phyloP scores from a whole-genome alignment of 2,888 invertebrate species.

The Clusia tigrina region DNA sequence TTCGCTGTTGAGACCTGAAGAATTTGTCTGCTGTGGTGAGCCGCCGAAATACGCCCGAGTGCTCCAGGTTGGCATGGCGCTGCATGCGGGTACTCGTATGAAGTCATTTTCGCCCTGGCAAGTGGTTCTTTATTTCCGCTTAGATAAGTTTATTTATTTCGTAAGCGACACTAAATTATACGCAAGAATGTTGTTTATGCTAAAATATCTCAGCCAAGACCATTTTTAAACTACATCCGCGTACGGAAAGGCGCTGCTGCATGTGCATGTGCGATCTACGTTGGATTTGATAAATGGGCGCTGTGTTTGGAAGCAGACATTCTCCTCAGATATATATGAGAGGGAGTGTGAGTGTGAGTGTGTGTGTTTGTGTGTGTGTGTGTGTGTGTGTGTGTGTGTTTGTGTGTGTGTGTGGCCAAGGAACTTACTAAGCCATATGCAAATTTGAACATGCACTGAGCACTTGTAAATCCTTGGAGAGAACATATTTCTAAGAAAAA shows the following conservation, averaged over 20 bases:
- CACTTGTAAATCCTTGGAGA: too few relatives aligned
- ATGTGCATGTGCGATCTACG: too few relatives aligned
- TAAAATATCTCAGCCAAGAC: background rate
- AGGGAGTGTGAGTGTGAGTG: too few relatives aligned
- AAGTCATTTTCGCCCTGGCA: conserved; percentile 16
- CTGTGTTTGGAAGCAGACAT: background rate
- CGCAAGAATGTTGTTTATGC: conserved; percentile 44
- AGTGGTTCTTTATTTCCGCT: conserved; percentile 50
- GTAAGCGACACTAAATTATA: conserved; percentile 58
- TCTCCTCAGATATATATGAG: too few relatives aligned
- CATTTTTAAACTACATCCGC: background rate
- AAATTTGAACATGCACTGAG: too few relatives aligned
- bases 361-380: too few relatives aligned
- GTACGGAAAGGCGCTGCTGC: background rate
- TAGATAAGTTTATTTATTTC: conserved; percentile 57
- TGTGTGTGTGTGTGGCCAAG: too few relatives aligned
- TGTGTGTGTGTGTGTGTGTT: too few relatives aligned
- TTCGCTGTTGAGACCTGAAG: conserved; percentile 11
- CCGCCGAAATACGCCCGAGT: conserved; percentile 12
- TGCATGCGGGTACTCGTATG: conserved; percentile 26
- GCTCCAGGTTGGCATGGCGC: background rate
- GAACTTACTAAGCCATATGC: too few relatives aligned
- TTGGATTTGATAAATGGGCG: conserved; percentile 1
- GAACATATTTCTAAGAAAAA: too few relatives aligned
- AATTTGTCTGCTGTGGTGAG: conserved; percentile 17